Percentiles rank a stretch among this genome's conserved stretches.
Conservation (phyloP, 2,113 vertebrate genomes). For the Trochalopteron elliotii region DNA sequence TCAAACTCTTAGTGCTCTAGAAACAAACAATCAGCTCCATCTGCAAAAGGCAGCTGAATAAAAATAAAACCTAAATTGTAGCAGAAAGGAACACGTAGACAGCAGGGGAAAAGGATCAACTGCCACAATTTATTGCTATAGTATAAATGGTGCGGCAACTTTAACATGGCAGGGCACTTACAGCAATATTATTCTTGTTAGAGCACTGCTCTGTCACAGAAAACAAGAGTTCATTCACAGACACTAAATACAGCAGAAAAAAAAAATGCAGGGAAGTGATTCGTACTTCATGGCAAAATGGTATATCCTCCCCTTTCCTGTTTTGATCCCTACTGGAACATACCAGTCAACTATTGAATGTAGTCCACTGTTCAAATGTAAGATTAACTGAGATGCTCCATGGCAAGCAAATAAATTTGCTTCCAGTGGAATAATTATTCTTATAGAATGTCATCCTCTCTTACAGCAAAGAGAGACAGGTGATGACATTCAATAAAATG, state of each 20-base stretch:
- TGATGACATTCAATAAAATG: constrained; percentile 68
- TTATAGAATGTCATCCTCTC: constrained; percentile 56
- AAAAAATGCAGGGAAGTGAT: constrained; percentile 17
- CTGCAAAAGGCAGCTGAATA: constrained; percentile 23
- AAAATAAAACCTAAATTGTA: constrained; percentile 47
- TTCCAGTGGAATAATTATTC: constrained; percentile 70
- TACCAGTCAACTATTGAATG: constrained; percentile 41
- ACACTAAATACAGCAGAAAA: not conserved
- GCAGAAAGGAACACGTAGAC: constrained; percentile 4
- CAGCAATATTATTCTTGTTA: constrained; percentile 47
- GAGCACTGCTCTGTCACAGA: constrained; percentile 22
- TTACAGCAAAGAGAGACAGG: constrained; percentile 58
- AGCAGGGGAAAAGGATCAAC: constrained; percentile 9
- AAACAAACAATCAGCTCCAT: constrained; percentile 47
- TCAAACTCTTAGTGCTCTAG: not conserved
- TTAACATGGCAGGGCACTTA: constrained; percentile 15
- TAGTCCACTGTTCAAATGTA: not conserved
- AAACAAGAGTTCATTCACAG: constrained; percentile 47
- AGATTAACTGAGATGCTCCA: constrained; percentile 54
- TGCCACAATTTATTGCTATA: constrained; percentile 39
- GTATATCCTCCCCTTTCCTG: constrained; percentile 44
- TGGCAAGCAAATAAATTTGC: constrained; percentile 68
- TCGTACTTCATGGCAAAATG: constrained; percentile 47
- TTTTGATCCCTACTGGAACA: constrained; percentile 24
- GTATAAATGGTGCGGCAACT: constrained; percentile 22